Base-by-base conservation (phyloP, 1,140 invertebrate species). In the Parasteatoda tepidariorum region DNA sequence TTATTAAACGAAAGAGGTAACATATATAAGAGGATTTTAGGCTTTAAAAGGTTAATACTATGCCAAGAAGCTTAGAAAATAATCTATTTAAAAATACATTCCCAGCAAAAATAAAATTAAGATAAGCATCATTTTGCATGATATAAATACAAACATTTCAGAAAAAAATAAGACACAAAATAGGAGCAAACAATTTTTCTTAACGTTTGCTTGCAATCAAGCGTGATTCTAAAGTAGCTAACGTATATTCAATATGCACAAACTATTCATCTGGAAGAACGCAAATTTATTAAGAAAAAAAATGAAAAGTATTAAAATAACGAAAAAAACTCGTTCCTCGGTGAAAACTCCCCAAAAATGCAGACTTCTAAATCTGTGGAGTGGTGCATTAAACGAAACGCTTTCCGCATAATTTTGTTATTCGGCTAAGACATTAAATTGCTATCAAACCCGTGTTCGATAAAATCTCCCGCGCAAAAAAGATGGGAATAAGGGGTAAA, bases 341-440 rank as follows among this genome's bases (percentile, higher is more conserved):
- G n/a, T 59, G 34, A n/a, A 73, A 73, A 59, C 26, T 18, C n/a
- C 22, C 6, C 7, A 73, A 22, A 18, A 59, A 73, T 34, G 28
- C 70, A 73, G n/a, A 33, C 22, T 24, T 73, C 70, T 24, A 2
- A 26, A 31, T 18, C 70, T 41, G 2, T 48, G 22, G 48, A 26
- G 22, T 24, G 9, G 38, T 48, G 30, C 9, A 7, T 73, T 73
- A 73, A 34, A 28, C 18, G 26, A 18, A 9, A 18, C 24, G 28
- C 15, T 57, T 57, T 33, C 2, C 48, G 70, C 30, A 73, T 73
- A 73, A 73, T 73, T 73, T 73, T 33, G 70, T 73, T 73, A 73
- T 57, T 28, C 55, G n/a, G 30, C 30, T 34, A 34, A 55, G 55
- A 59, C 70, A 73, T 73, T 73, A 73, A 73, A 73, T 59, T 73